phyloP scores from a whole-genome alignment of 2,888 invertebrate species.

The Dascillus cervinus region DNA sequence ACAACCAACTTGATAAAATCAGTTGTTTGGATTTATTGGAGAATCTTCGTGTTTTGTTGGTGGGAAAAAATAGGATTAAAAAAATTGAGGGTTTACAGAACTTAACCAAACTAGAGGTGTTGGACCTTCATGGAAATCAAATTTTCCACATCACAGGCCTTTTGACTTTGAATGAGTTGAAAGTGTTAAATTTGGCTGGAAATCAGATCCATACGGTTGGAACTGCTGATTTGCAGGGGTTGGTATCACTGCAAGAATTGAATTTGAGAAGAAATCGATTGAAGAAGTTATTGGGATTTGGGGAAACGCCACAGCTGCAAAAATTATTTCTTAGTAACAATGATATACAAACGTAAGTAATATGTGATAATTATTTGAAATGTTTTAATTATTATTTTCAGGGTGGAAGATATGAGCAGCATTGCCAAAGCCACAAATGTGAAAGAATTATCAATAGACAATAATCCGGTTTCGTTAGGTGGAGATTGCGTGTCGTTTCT shows the following conservation, averaged over 20 bases:
- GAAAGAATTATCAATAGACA: constrained; percentile 78
- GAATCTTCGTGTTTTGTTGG: constrained; percentile 74
- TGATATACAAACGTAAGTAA: constrained; percentile 55
- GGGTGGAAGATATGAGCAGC: constrained; percentile 81
- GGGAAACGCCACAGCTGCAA: constrained; percentile 65
- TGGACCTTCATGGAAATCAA: constrained; percentile 91
- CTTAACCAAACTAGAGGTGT: constrained; percentile 72
- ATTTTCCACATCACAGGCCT: constrained; percentile 65
- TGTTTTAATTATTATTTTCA: constrained; percentile 27
- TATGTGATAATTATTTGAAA: constrained; percentile 2
- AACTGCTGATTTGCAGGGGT: constrained; percentile 67
- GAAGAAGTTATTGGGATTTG: constrained; percentile 71
- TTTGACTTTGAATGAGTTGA: constrained; percentile 62
- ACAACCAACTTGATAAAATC: constrained; percentile 87
- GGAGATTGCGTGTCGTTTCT: constrained; percentile 76
- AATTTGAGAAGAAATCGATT: constrained; percentile 84
- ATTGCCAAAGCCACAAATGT: constrained; percentile 70
- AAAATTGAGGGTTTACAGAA: constrained; percentile 69
- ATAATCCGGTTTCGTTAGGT: constrained; percentile 73
- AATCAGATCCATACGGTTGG: constrained; percentile 78
- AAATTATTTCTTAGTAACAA: constrained; percentile 80
- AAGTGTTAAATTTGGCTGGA: constrained; percentile 88
- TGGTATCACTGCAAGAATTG: constrained; percentile 72
- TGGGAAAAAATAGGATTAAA: constrained; percentile 87
- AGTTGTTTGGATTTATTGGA: constrained; percentile 68